Evolutionary conservation across 2,888 invertebrate species (phyloP).

Genomic region (Galerucella pusilla): DNA sequence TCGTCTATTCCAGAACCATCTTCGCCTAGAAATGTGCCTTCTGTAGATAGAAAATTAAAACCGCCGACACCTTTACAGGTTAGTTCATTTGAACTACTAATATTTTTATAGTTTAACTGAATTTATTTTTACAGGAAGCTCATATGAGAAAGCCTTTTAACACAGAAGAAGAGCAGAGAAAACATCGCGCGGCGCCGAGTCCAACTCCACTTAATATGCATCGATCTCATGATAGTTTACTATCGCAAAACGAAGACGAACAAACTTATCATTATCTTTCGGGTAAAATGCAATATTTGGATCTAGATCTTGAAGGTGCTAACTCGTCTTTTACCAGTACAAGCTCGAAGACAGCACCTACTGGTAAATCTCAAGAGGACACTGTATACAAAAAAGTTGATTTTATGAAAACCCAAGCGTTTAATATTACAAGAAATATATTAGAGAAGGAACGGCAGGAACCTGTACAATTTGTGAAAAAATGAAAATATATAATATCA

Average conservation of each 20-base stretch:
- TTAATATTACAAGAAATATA: conserved; percentile 85
- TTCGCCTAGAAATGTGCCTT: conserved; percentile 67
- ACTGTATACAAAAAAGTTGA: conserved; percentile 93
- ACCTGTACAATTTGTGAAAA: conserved; percentile 57
- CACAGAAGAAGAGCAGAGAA: conserved; percentile 59
- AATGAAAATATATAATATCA: conserved; percentile 42
- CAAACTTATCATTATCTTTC: conserved; percentile 53
- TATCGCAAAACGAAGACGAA: conserved; percentile 50
- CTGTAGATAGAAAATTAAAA: conserved; percentile 73
- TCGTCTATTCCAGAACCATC: conserved; percentile 62
- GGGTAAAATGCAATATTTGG: conserved; percentile 80
- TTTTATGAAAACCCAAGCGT: conserved; percentile 93
- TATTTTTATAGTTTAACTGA: neutral
- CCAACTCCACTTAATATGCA: conserved; percentile 66
- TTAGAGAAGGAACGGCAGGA: conserved; percentile 75
- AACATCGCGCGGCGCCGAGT: conserved; percentile 68
- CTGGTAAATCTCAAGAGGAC: conserved; percentile 54
- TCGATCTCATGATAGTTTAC: conserved; percentile 60
- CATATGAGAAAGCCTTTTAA: conserved; percentile 61
- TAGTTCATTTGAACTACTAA: neutral
- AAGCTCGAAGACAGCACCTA: conserved; percentile 42
- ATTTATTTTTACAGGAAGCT: conserved; percentile 49
- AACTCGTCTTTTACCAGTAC: conserved; percentile 33
- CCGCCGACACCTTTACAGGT: conserved; percentile 68
- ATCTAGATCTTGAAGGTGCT: conserved; percentile 77